These are phyloP conservation scores for Trochalopteron elliotii DNA, from an alignment of 2,113 vertebrate genomes.

Conservation along the genomic window DNA sequence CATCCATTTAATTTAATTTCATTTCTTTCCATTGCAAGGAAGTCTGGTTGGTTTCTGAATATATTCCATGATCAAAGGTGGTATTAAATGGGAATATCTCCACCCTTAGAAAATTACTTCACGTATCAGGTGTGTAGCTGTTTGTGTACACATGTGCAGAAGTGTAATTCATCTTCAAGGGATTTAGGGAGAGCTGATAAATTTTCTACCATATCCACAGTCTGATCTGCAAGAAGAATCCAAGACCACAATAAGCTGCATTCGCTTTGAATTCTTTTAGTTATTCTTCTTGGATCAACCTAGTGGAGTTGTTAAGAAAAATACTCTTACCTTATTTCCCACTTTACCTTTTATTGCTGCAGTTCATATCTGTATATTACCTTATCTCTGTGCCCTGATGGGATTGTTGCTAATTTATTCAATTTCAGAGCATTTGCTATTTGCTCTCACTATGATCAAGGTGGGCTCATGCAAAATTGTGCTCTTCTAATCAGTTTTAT, in stretches of 20 bases:
- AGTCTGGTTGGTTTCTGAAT: not conserved
- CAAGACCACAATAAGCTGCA: not conserved
- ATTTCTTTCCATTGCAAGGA: not conserved
- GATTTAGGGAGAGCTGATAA: not conserved
- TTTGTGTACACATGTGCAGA: not conserved
- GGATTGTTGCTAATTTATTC: not conserved
- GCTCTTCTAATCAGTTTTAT: slow-evolving; percentile 24
- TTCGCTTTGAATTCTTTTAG: not conserved
- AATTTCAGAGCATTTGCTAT: not conserved
- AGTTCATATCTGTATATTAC: not conserved
- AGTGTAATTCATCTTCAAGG: not conserved
- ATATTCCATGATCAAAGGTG: not conserved
- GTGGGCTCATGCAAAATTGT: not conserved
- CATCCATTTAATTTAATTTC: not conserved
- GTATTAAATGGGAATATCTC: not conserved
- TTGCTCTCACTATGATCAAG: not conserved
- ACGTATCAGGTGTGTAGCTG: accelerated
- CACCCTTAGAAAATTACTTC: not conserved
- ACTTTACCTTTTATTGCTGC: not conserved
- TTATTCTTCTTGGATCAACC: not conserved
- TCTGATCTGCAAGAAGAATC: not conserved
- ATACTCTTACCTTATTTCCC: not conserved
- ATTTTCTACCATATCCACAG: not conserved
- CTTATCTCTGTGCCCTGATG: not conserved
- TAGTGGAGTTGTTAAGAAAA: not conserved